Percentiles rank a stretch among this genome's conserved stretches.
phyloP scores from a whole-genome alignment of 2,888 invertebrate genomes.

The Carcina quercana region DNA sequence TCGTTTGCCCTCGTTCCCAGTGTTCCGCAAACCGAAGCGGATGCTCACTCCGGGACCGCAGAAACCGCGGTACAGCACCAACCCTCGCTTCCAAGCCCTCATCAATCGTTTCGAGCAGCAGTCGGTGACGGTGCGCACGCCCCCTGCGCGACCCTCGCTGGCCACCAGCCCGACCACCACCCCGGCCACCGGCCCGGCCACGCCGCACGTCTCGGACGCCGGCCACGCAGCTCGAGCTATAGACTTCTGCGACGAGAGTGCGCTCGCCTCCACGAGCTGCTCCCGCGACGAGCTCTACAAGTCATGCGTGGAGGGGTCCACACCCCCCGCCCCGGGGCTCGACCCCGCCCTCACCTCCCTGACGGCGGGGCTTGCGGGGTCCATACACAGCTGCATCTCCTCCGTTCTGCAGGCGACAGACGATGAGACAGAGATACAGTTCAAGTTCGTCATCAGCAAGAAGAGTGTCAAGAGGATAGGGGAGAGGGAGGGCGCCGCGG shows the following conservation, averaged over 20 bases:
- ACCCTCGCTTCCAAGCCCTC: slow-evolving; percentile 63
- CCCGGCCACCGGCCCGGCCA: slow-evolving; percentile 42
- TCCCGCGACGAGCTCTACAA: slow-evolving; percentile 56
- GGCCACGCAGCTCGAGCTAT: slow-evolving; percentile 67
- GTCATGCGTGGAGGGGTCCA: slow-evolving; percentile 47
- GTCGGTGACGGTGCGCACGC: slow-evolving; percentile 35
- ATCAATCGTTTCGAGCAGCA: slow-evolving; percentile 60
- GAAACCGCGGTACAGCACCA: slow-evolving; percentile 40
- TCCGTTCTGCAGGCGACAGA: slow-evolving; percentile 47
- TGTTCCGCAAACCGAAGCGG: slow-evolving; percentile 60
- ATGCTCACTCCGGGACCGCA: slow-evolving; percentile 66
- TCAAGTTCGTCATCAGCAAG: slow-evolving; percentile 62
- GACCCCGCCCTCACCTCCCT: slow-evolving; percentile 49
- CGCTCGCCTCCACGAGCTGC: slow-evolving; percentile 40
- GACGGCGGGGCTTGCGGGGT: slow-evolving; percentile 53
- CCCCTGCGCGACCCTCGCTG: slow-evolving; percentile 46
- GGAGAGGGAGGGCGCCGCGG: slow-evolving; percentile 27
- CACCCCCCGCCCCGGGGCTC: slow-evolving; percentile 24
- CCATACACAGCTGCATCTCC: slow-evolving; percentile 52
- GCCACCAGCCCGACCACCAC: slow-evolving; percentile 48
- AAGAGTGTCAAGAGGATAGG: slow-evolving; percentile 49
- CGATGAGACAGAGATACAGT: slow-evolving; percentile 64
- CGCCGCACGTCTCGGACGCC: no score
- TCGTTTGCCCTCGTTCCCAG: slow-evolving; percentile 28
- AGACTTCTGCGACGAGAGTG: slow-evolving; percentile 64